phyloP scores from a whole-genome alignment of 2,797 vertebrate genomes.

The Ctenopoma kingsleyae region DNA sequence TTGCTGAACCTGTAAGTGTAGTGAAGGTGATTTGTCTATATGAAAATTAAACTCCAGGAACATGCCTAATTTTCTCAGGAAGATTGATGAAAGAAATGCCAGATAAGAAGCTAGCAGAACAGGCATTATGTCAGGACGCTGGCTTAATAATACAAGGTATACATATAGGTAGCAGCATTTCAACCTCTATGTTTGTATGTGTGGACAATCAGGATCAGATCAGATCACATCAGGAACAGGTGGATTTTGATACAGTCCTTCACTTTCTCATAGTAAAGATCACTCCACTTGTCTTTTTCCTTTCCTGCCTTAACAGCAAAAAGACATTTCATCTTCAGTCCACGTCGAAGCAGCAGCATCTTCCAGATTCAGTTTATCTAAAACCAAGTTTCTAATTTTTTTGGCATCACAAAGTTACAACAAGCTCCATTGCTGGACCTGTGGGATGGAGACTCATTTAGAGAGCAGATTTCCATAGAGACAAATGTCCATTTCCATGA shows the following conservation, averaged over 20 bases:
- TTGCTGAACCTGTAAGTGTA: neutral
- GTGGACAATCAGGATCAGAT: neutral
- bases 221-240: constrained; percentile 10
- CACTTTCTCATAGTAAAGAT: neutral
- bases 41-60: neutral
- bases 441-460: neutral
- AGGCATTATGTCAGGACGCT: neutral
- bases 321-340: constrained; percentile 11
- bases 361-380: constrained; percentile 2
- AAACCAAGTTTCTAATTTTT: constrained; percentile 4
- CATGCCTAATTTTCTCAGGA: neutral
- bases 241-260: neutral
- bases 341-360: constrained; percentile 1
- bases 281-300: neutral
- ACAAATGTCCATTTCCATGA: constrained; percentile 27
- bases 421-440: neutral
- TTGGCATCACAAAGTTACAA: constrained; percentile 49
- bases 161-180: too few species aligned
- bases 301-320: neutral
- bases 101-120: neutral
- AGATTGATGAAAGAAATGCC: neutral
- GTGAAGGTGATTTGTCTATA: too few species aligned
- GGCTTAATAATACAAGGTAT: too few species aligned
- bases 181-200: neutral
- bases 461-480: constrained; percentile 11